Percentiles rank a stretch among this genome's conserved stretches.
These are phyloP conservation scores for Ptychoptera contaminata DNA, from an alignment of 2,888 invertebrate species.

Conservation along the genomic window DNA sequence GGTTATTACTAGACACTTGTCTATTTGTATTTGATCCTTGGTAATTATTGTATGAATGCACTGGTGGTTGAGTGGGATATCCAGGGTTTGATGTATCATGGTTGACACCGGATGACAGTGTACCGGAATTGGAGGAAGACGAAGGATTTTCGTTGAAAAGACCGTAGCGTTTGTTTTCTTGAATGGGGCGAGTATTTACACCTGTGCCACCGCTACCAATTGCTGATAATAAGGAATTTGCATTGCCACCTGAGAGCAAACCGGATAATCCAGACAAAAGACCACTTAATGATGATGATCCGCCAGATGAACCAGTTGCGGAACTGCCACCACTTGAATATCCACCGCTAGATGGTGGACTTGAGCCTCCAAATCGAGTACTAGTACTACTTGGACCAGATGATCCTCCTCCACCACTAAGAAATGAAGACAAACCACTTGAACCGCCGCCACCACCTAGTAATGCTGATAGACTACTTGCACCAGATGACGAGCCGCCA, in stretches of 20 bases:
- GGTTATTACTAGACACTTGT: no score
- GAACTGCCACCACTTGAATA: background rate
- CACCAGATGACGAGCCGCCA: conserved; percentile 4
- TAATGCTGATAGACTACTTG: background rate
- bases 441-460: conserved; percentile 1
- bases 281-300: conserved; percentile 9
- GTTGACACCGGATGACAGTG: conserved; percentile 6
- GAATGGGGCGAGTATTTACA: conserved; percentile 21
- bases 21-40: no score
- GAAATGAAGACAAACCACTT: conserved; percentile 1
- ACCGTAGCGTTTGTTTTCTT: conserved; percentile 25
- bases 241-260: conserved; percentile 1
- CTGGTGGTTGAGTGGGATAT: background rate
- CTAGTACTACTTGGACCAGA: conserved; percentile 2
- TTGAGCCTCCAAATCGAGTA: conserved; percentile 7
- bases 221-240: conserved; percentile 1
- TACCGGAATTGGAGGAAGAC: conserved; percentile 1
- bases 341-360: conserved; percentile 2
- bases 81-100: background rate
- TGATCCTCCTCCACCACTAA: conserved; percentile 2
- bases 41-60: no score
- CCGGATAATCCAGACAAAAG: conserved; percentile 1
- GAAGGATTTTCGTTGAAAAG: conserved; percentile 29
- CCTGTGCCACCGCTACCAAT: conserved; percentile 5
- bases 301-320: conserved; percentile 5